These are phyloP conservation scores for Standfussiana lucernea DNA, from an alignment of 2,888 invertebrate species.

Conservation along the genomic window DNA sequence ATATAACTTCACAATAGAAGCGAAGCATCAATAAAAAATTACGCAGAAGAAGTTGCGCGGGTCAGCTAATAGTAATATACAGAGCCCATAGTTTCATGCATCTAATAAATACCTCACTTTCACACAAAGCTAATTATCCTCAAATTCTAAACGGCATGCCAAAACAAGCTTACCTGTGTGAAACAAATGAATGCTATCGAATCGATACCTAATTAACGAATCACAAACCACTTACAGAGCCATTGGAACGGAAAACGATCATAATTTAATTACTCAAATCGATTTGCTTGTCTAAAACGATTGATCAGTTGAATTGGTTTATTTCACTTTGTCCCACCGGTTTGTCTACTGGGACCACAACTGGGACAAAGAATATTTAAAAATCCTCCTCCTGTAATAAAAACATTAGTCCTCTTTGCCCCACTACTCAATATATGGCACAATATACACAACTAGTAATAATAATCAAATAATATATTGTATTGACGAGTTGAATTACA, in stretches of 20 bases:
- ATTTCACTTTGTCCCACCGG: background rate
- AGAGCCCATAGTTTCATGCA: too few relatives aligned
- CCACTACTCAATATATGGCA: background rate
- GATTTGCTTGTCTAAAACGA: slow-evolving; percentile 53
- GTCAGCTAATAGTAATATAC: too few relatives aligned
- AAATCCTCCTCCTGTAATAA: background rate
- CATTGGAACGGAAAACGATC: slow-evolving; percentile 45
- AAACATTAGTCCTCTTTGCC: background rate
- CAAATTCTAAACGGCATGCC: slow-evolving; percentile 22
- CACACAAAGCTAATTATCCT: slow-evolving; percentile 25
- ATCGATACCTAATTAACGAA: slow-evolving; percentile 49
- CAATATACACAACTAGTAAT: too few relatives aligned
- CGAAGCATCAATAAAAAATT: too few relatives aligned
- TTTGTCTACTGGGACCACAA: background rate
- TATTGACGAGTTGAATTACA: too few relatives aligned
- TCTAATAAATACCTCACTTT: background rate
- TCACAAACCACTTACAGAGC: slow-evolving; percentile 40
- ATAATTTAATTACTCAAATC: slow-evolving; percentile 55
- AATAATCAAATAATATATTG: too few relatives aligned
- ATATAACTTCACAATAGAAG: too few relatives aligned
- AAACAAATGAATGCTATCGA: slow-evolving; percentile 33
- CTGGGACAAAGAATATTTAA: background rate
- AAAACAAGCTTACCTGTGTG: slow-evolving; percentile 23
- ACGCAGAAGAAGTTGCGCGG: too few relatives aligned
- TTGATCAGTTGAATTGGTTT: slow-evolving; percentile 33